Percentiles rank a stretch among this genome's conserved stretches.
phyloP scores from a whole-genome alignment of 2,888 invertebrate genomes.

The Cremastinae sp. region DNA sequence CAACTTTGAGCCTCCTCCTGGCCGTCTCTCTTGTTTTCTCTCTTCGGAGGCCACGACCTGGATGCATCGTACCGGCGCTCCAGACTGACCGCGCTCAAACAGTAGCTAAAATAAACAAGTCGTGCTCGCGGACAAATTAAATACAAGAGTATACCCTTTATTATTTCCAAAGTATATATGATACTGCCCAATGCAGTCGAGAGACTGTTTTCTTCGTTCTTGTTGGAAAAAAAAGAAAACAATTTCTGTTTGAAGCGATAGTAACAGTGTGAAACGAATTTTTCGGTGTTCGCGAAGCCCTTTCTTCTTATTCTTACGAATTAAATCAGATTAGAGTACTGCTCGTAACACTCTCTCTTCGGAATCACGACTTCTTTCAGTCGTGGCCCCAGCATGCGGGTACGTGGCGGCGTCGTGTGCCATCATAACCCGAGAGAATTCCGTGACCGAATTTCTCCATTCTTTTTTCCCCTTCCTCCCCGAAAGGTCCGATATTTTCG shows the following conservation, averaged over 20 bases:
- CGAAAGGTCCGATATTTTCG: background rate
- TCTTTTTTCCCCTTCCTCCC: constrained; percentile 39
- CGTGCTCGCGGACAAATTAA: background rate
- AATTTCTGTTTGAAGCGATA: no score
- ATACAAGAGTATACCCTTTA: background rate
- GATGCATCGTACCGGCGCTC: constrained; percentile 29
- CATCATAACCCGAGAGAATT: constrained; percentile 39
- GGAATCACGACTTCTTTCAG: constrained; percentile 23
- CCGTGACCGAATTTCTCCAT: constrained; percentile 60
- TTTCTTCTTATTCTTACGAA: background rate
- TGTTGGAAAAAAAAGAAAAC: no score
- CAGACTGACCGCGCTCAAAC: constrained; percentile 31
- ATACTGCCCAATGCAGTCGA: background rate
- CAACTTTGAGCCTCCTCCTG: constrained; percentile 12
- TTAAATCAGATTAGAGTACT: constrained; percentile 16
- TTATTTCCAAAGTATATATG: background rate
- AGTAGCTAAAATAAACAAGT: constrained; percentile 49
- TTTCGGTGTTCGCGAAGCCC: no score
- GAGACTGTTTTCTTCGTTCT: no score
- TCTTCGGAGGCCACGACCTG: constrained; percentile 38
- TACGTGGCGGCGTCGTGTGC: constrained; percentile 29
- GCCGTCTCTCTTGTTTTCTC: constrained; percentile 1
- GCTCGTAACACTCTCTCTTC: constrained; percentile 13
- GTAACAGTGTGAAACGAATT: no score
- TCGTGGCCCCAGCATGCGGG: constrained; percentile 16